These are phyloP conservation scores for Chroicocephalus ridibundus DNA, from an alignment of 2,113 vertebrate genomes.

Conservation along the genomic window DNA sequence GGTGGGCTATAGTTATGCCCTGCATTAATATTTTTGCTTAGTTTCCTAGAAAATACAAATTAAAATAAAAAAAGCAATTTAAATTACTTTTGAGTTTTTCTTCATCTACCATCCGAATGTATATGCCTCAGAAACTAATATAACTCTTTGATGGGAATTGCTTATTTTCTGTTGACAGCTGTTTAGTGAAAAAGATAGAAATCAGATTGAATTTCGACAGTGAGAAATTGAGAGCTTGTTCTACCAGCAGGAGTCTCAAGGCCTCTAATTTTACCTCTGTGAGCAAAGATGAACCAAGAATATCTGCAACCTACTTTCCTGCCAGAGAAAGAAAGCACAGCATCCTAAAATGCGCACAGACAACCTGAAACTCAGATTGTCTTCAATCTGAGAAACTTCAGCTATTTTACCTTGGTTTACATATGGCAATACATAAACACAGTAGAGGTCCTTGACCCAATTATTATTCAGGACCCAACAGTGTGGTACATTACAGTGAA, in stretches of 20 bases:
- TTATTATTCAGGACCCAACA: neutral
- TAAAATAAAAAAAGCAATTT: conserved; percentile 61
- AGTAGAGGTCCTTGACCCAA: neutral
- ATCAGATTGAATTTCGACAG: conserved; percentile 82
- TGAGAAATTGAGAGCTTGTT: conserved; percentile 81
- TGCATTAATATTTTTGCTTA: conserved; percentile 53
- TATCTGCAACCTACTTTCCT: conserved; percentile 71
- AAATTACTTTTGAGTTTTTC: conserved; percentile 62
- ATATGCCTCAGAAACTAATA: conserved; percentile 70
- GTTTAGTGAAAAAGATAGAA: conserved; percentile 83
- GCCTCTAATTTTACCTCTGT: conserved; percentile 78
- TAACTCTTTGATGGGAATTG: conserved; percentile 70
- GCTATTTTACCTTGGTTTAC: neutral
- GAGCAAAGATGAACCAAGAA: conserved; percentile 74
- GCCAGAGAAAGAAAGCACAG: conserved; percentile 1
- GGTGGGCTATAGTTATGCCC: neutral
- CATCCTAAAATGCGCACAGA: conserved; percentile 37
- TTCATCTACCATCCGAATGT: conserved; percentile 36
- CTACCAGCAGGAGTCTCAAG: conserved; percentile 77
- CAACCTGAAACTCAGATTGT: neutral
- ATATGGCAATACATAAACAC: neutral
- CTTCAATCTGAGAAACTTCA: neutral
- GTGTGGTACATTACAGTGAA: neutral
- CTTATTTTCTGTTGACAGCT: conserved; percentile 83
- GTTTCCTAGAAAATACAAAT: conserved; percentile 67